Evolutionary conservation across 2,888 invertebrate genomes (phyloP).

Genomic region (Chouioia cunea): DNA sequence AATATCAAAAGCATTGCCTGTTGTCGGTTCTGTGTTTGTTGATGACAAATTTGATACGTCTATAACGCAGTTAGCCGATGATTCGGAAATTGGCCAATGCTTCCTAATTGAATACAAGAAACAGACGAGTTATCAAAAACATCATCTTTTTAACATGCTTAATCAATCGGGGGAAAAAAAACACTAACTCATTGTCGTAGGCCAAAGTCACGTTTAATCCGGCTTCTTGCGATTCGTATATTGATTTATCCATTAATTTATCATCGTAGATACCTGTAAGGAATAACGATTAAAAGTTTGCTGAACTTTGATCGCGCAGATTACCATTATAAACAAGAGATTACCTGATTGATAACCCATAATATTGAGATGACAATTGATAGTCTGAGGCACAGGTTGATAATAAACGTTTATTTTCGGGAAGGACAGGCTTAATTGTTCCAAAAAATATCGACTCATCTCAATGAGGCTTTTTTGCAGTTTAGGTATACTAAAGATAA

Average conservation of each 20-base stretch:
- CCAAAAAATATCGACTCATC: conserved; percentile 74
- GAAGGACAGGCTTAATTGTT: conserved; percentile 72
- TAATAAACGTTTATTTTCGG: conserved; percentile 68
- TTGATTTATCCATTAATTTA: conserved; percentile 63
- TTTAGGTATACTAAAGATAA: conserved; percentile 79
- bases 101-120: conserved; percentile 54
- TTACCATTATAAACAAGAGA: conserved; percentile 16
- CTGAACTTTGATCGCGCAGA: conserved; percentile 10
- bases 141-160: conserved; percentile 2
- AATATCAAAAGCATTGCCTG: conserved; percentile 72
- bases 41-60: conserved; percentile 58
- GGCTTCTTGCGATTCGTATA: conserved; percentile 70
- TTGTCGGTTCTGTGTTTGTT: conserved; percentile 35
- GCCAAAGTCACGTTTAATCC: conserved; percentile 75
- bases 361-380: conserved; percentile 75
- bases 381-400: conserved; percentile 59
- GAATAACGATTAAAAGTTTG: conserved; percentile 51
- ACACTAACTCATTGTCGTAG: conserved; percentile 71
- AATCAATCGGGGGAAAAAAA: background rate
- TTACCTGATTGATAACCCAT: conserved; percentile 73
- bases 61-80: conserved; percentile 60
- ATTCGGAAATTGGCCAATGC: conserved; percentile 58
- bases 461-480: conserved; percentile 76
- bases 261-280: conserved; percentile 65
- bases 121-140: conserved; percentile 13